A percentile compares a stretch with the other conserved stretches of the same genome.
Evolutionary conservation across 1,140 invertebrate species (phyloP).

Genomic region (Proales similis): DNA sequence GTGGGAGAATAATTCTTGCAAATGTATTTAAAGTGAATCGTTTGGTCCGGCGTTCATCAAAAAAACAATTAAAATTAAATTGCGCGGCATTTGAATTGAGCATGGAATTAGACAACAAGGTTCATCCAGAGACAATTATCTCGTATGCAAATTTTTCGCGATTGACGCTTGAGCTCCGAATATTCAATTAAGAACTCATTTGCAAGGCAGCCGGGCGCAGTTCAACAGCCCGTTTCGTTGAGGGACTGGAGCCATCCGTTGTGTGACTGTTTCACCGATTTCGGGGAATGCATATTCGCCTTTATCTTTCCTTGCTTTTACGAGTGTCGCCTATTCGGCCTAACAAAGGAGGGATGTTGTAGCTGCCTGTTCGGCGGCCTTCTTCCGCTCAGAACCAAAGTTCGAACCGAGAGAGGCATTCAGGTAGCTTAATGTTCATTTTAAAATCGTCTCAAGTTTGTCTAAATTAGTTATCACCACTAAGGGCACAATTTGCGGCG

Average conservation of each 20-base stretch:
- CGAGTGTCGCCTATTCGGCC: not conserved
- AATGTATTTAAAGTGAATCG: no score
- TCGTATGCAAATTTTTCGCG: no score
- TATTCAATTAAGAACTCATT: no score
- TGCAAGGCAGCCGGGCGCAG: no score
- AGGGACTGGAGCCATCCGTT: not conserved
- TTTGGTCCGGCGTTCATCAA: no score
- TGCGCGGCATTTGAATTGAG: no score
- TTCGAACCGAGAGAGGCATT: slow-evolving; percentile 27
- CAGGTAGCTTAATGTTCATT: slow-evolving; percentile 1
- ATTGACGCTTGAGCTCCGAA: no score
- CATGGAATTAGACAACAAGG: no score
- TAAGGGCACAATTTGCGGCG: slow-evolving; percentile 20
- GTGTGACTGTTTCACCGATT: slow-evolving; percentile 15
- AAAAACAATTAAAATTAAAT: no score
- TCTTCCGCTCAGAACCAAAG: slow-evolving; percentile 20
- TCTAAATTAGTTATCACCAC: not conserved
- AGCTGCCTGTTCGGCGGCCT: slow-evolving; percentile 4
- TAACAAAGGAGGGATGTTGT: slow-evolving; percentile 17
- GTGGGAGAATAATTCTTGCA: no score
- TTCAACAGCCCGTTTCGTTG: no score
- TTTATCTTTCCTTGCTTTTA: not conserved
- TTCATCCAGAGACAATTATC: no score
- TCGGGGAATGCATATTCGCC: not conserved
- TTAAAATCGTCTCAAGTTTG: not conserved